These are phyloP conservation scores for Rhinoderma darwinii DNA, from an alignment of 2,113 vertebrate genomes.

Conservation along the genomic window DNA sequence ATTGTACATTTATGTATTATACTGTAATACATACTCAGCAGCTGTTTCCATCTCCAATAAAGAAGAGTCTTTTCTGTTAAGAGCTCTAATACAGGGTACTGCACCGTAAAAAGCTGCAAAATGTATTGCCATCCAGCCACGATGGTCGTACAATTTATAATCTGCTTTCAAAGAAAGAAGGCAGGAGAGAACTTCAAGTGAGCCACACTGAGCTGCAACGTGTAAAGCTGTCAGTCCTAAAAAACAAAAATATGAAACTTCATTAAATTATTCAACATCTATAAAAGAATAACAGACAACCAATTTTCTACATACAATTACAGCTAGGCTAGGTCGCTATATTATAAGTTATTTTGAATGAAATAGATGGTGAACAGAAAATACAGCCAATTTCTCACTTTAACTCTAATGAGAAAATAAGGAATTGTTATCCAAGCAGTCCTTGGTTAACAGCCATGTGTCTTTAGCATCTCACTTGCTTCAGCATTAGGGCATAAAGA, in stretches of 20 bases:
- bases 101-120: conserved; percentile 78
- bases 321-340: no score
- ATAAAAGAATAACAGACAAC: not conserved
- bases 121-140: conserved; percentile 79
- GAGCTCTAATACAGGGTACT: conserved; percentile 70
- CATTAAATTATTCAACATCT: not conserved
- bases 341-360: no score
- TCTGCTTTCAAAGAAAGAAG: conserved; percentile 73
- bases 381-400: no score
- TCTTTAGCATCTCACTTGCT: no score
- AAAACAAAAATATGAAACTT: not conserved
- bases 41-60: conserved; percentile 69
- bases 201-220: conserved; percentile 75
- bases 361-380: no score
- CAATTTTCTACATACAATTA: not conserved
- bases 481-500: no score
- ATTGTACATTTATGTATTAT: not conserved
- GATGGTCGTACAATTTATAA: conserved; percentile 66
- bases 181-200: conserved; percentile 72
- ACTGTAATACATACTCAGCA: conserved; percentile 69
- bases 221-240: conserved; percentile 75
- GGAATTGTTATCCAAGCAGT: no score
- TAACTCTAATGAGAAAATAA: no score
- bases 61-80: conserved; percentile 72
- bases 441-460: no score